phyloP scores from a whole-genome alignment of 2,888 invertebrate species.

The Caenorhabditis sulstoni region DNA sequence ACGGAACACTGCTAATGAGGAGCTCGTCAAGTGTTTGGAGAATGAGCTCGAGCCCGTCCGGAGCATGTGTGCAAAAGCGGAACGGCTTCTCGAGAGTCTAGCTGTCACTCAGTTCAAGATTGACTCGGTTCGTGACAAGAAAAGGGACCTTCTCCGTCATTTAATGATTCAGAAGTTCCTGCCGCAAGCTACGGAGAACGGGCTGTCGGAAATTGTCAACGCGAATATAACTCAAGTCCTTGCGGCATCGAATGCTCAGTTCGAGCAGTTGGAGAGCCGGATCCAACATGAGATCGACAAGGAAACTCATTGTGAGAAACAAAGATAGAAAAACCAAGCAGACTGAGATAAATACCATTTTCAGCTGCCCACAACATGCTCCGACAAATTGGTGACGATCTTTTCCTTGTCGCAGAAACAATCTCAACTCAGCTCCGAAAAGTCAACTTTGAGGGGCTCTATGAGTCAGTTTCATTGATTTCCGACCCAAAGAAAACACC shows the following conservation, averaged over 20 bases:
- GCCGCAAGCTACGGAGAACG: slow-evolving; percentile 59
- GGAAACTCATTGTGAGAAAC: slow-evolving; percentile 61
- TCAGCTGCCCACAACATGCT: slow-evolving; percentile 70
- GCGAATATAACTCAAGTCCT: slow-evolving; percentile 67
- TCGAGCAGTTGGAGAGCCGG: slow-evolving; percentile 60
- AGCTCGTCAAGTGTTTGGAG: slow-evolving; percentile 65
- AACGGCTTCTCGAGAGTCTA: slow-evolving; percentile 68
- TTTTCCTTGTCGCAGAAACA: slow-evolving; percentile 74
- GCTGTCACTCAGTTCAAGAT: slow-evolving; percentile 64
- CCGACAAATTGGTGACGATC: slow-evolving; percentile 72
- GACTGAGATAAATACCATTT: slow-evolving; percentile 13
- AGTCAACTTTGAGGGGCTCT: slow-evolving; percentile 74
- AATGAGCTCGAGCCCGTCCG: slow-evolving; percentile 72
- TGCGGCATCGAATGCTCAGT: slow-evolving; percentile 62
- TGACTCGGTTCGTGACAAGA: slow-evolving; percentile 57
- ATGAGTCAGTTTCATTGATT: slow-evolving; percentile 68
- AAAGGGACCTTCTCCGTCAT: too few relatives aligned
- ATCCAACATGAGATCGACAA: slow-evolving; percentile 66
- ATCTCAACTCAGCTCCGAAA: slow-evolving; percentile 74
- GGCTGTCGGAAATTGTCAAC: slow-evolving; percentile 63
- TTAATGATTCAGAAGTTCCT: slow-evolving; percentile 63
- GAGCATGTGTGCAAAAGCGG: slow-evolving; percentile 70
- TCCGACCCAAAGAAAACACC: slow-evolving; percentile 68
- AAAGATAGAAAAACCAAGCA: background rate
- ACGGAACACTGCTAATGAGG: slow-evolving; percentile 69